A percentile compares a stretch with the other conserved stretches of the same genome.
phyloP scores from a whole-genome alignment of 2,797 vertebrate species.

The Gallinago stenura region DNA sequence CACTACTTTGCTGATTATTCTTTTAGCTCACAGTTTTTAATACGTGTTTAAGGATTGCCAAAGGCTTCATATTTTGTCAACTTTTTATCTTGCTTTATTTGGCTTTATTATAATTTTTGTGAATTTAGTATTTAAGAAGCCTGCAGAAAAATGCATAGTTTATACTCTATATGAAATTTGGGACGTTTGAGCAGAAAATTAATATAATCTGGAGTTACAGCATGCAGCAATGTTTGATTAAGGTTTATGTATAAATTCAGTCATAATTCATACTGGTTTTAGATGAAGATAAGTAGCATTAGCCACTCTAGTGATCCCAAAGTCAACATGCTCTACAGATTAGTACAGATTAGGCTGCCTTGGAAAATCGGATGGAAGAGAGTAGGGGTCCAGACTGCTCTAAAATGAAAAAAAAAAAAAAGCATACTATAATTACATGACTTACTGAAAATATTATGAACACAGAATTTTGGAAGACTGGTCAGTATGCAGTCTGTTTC shows the following conservation, averaged over 20 bases:
- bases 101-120: not conserved
- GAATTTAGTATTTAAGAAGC: not conserved
- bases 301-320: not conserved
- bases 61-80: not conserved
- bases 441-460: not conserved
- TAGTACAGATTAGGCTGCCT: not conserved
- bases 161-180: not conserved
- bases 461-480: not conserved
- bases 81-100: not conserved
- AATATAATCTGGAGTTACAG: not conserved
- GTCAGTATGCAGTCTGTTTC: not conserved
- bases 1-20: not conserved
- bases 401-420: not conserved
- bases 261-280: not conserved
- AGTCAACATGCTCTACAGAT: not conserved
- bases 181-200: not conserved
- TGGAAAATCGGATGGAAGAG: not conserved
- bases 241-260: not conserved
- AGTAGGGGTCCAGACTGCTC: not conserved
- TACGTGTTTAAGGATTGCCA: not conserved
- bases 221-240: not conserved
- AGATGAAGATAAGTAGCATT: not conserved
- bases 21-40: not conserved
- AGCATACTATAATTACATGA: not conserved
- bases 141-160: not conserved